Conservation (phyloP, 2,888 invertebrate species). For the Acrocera orbiculus region DNA sequence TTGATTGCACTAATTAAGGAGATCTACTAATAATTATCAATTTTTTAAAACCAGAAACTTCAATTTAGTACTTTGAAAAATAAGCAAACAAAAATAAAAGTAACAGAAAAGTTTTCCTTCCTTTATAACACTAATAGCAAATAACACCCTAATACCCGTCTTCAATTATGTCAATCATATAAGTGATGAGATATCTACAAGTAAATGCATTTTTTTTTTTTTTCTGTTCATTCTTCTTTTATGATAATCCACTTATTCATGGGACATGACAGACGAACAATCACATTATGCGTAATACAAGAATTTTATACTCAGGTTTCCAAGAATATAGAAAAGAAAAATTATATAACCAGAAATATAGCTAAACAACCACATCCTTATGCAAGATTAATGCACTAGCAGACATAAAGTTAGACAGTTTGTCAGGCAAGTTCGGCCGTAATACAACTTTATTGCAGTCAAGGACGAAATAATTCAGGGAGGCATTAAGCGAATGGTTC, state of each 20-base stretch:
- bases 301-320: background rate
- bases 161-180: background rate
- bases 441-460: constrained; percentile 12
- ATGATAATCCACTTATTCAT: constrained; percentile 4
- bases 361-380: constrained; percentile 7
- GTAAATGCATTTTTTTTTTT: background rate
- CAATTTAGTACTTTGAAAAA: too few species aligned
- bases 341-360: background rate
- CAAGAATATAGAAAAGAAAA: background rate
- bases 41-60: too few species aligned
- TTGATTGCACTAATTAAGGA: too few species aligned
- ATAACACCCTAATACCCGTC: background rate
- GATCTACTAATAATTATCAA: too few species aligned
- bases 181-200: background rate
- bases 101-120: too few species aligned
- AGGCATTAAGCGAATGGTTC: constrained; percentile 12
- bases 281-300: background rate
- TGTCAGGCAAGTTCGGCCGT: constrained; percentile 11
- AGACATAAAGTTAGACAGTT: constrained; percentile 10
- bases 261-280: constrained; percentile 1
- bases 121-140: background rate
- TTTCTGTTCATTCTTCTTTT: constrained; percentile 1
- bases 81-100: too few species aligned
- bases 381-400: constrained; percentile 12
- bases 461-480: constrained; percentile 13